Conservation (phyloP, 1,140 invertebrate species). For the Harpegnathos saltator region DNA sequence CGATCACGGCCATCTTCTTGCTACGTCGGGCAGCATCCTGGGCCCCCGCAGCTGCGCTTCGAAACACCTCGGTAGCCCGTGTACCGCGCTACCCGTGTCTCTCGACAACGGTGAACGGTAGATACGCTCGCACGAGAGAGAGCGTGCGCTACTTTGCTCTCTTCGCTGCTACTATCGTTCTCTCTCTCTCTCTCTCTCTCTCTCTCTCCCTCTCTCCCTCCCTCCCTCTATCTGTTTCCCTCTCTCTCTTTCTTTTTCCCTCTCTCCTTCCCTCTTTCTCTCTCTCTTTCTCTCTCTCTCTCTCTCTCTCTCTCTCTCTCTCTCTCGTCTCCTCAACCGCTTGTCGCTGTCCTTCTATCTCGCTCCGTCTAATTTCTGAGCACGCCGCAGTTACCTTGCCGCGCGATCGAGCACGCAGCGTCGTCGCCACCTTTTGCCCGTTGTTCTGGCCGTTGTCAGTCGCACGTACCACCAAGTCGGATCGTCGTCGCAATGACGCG, state of each 20-base stretch:
- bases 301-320: neutral
- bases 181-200: neutral
- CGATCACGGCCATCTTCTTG: slow-evolving; percentile 84
- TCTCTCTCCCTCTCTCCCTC: slow-evolving; percentile 12
- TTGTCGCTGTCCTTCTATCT: too few relatives aligned
- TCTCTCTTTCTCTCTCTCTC: slow-evolving; percentile 15
- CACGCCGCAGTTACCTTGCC: slow-evolving; percentile 46
- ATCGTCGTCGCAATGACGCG: slow-evolving; percentile 9
- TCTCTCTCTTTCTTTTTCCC: slow-evolving; percentile 14
- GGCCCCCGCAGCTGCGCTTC: slow-evolving; percentile 66
- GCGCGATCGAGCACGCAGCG: slow-evolving; percentile 46
- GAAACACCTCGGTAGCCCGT: slow-evolving; percentile 72
- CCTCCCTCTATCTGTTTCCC: neutral
- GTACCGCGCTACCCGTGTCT: slow-evolving; percentile 36
- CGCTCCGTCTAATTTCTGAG: slow-evolving; percentile 40
- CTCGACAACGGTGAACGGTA: slow-evolving; percentile 14
- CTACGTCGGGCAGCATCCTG: slow-evolving; percentile 81
- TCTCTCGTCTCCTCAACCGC: slow-evolving; percentile 30
- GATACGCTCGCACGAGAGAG: neutral
- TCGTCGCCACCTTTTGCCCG: slow-evolving; percentile 20
- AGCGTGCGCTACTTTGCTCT: slow-evolving; percentile 5
- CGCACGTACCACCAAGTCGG: neutral
- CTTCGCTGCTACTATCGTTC: neutral
- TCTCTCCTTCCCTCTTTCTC: neutral
- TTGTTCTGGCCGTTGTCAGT: neutral